Base-by-base conservation (phyloP, 2,113 vertebrate species). In the Psettodes erumei region DNA sequence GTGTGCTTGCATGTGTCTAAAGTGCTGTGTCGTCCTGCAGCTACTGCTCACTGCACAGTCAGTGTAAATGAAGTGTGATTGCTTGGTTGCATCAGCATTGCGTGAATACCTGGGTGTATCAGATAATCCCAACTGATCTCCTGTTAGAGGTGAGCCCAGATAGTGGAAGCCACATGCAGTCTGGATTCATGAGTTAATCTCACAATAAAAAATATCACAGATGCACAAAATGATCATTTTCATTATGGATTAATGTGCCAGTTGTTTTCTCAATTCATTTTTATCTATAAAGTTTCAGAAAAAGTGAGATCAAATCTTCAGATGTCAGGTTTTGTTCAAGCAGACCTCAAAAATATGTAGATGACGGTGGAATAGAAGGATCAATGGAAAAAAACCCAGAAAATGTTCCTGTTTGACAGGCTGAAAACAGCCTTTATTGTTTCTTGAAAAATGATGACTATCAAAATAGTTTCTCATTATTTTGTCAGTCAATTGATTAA, bases 121-220 rank as follows among this genome's bases (percentile, higher is more conserved):
- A 71, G 54, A 71, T 74, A 74, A 71, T 86, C 72, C 78, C 83
- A 12, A 51, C 61, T 79, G 81, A 86, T 62, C 71, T 71, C 70
- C 56, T 53, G 42, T 65, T 33, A 18, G 23, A 70, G 75, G 37
- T 84, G 81, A 81, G 75, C 77, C 40, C 33, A 59, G 27, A 38
- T 64, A 55, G 58, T 68, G 71, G 54, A 61, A 67, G 65, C 78
- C 33, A n/a, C n/a, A n/a, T n/a, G n/a, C n/a, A n/a, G n/a, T n/a
- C n/a, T n/a, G n/a, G n/a, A n/a, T n/a, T n/a, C n/a, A n/a, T n/a
- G n/a, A n/a, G n/a, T n/a, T n/a, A n/a, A n/a, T n/a, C n/a, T n/a
- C n/a, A n/a, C n/a, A n/a, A 50, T 38, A 2, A 76, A n/a, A n/a
- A 54, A 6, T 10, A 59, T 28, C 18, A 45, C 21, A 40, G 37